Evolutionary conservation across 2,888 invertebrate genomes (phyloP), one percentile per base, ranked within the genome.

Genomic region (Zelleria hepariella): DNA sequence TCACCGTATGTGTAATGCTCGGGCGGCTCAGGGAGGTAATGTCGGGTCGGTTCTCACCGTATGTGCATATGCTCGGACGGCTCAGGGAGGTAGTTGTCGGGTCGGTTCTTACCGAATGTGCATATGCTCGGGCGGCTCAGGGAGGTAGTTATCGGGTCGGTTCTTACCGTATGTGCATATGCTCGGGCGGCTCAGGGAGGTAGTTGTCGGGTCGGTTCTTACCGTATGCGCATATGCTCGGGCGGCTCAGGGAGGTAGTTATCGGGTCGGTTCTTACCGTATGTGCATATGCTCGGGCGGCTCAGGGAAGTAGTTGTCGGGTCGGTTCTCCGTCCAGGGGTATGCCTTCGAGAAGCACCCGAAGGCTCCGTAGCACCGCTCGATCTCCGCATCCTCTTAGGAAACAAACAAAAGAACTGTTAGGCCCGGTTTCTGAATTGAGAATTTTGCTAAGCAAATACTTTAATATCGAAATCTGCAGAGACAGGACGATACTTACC

Each of bases 241-340:
- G n/a, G n/a, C n/a, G n/a, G n/a, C n/a, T n/a, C n/a, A n/a, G n/a
- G n/a, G n/a, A n/a, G n/a, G 10, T 32, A 5, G 10, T 10, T 32
- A 32, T 5, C 5, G 5, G 32, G 32, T n/a, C 4, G 49, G 7
- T 24, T 25, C 81, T 74, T 72, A 92, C 81, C 86, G 82, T 20
- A 90, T 90, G 63, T 87, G 88, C 71, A 91, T 89, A 61, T 83
- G 90, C 61, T 92, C 92, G 0, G 96, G 93, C 51, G 92, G 89
- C 63, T 92, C 92, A 0, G 96, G 96, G 75, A 94, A 94, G 53
- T 93, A 90, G 65, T 94, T 94, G 59, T 96, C 94, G 23, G 96
- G 96, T 25, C 96, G 90, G 60, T 93, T 91, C 65, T 92, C 92
- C 0, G 94, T 93, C 96, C 96, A 96, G 0, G 95, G 95, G 27